A percentile compares a stretch with the other conserved stretches of the same genome.
Conservation (phyloP, 2,888 invertebrate species). For the Amblyjoppa fuscipennis region DNA sequence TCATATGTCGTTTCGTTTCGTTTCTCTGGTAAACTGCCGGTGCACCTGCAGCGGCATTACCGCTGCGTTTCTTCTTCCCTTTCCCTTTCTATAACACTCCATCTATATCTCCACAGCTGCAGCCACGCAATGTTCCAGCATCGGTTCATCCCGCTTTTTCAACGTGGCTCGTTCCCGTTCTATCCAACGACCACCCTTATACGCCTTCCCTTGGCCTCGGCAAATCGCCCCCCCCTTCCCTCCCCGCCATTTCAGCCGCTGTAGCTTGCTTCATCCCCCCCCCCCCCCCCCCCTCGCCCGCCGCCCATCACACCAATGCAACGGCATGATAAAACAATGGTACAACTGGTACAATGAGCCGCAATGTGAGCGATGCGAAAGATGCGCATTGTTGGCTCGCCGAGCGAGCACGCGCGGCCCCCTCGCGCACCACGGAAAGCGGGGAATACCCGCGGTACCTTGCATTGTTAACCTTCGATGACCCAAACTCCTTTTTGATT, state of each 20-base stretch:
- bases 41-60: constrained; percentile 58
- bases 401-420: constrained; percentile 41
- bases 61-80: constrained; percentile 48
- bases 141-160: constrained; percentile 17
- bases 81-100: constrained; percentile 42
- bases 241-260: background rate
- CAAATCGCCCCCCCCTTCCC: constrained; percentile 30
- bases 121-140: background rate
- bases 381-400: constrained; percentile 75
- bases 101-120: constrained; percentile 20
- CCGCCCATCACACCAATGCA: constrained; percentile 66
- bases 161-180: background rate
- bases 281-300: background rate
- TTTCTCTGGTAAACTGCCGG: background rate
- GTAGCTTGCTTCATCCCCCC: background rate
- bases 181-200: constrained; percentile 10
- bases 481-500: constrained; percentile 71
- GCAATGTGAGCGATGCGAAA: constrained; percentile 79
- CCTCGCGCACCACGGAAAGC: background rate
- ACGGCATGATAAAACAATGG: constrained; percentile 80
- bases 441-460: constrained; percentile 16
- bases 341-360: constrained; percentile 77
- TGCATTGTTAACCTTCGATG: constrained; percentile 80
- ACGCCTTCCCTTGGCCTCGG: constrained; percentile 38
- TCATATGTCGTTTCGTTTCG: constrained; percentile 12